Evolutionary conservation across 2,888 invertebrate genomes (phyloP).

Genomic region (Drosophila fungiperda): DNA sequence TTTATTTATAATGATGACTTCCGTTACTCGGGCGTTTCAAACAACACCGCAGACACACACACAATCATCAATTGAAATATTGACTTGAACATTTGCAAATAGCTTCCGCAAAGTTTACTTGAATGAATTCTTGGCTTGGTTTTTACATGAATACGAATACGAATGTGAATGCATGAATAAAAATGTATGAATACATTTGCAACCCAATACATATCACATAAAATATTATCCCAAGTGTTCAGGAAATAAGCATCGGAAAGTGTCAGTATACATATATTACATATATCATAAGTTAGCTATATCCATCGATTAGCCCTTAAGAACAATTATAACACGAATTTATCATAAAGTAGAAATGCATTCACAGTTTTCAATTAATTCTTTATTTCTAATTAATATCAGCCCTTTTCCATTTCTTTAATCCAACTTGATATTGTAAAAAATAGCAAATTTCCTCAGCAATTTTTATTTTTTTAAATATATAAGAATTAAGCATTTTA

Average conservation of each 20-base stretch:
- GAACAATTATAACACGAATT: background rate
- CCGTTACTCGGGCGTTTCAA: conserved; percentile 46
- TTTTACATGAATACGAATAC: conserved; percentile 16
- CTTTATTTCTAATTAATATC: background rate
- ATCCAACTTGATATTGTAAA: background rate
- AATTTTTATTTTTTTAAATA: background rate
- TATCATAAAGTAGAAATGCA: background rate
- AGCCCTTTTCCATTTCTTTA: background rate
- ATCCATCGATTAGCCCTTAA: background rate
- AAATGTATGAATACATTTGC: background rate
- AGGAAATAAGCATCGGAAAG: background rate
- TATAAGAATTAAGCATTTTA: no score
- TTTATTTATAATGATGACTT: conserved; percentile 80
- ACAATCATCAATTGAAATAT: conserved; percentile 55
- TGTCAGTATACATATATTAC: background rate
- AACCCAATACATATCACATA: background rate
- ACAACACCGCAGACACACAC: conserved; percentile 29
- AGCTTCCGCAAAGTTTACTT: conserved; percentile 67
- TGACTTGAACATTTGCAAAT: conserved; percentile 64
- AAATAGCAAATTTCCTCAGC: background rate
- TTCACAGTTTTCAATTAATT: background rate
- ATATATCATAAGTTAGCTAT: background rate
- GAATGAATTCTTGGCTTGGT: conserved; percentile 36
- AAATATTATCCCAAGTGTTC: background rate
- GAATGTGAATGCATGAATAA: background rate